Conservation (phyloP, 2,797 vertebrate genomes). For the Monodelphis domestica region DNA sequence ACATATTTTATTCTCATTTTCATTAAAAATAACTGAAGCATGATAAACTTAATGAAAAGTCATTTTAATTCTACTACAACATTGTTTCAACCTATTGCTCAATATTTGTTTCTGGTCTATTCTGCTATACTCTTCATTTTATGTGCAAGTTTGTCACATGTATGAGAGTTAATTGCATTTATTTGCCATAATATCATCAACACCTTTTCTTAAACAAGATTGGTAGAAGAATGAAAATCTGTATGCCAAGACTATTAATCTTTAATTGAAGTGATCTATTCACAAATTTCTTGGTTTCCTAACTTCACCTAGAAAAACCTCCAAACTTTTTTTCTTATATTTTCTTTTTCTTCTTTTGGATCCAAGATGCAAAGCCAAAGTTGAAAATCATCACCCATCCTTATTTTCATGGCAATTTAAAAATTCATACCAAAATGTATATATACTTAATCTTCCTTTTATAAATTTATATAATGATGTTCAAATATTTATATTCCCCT, state of each 20-base stretch:
- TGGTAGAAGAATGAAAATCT: not conserved
- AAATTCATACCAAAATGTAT: not conserved
- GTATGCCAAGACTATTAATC: not conserved
- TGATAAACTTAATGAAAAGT: not conserved
- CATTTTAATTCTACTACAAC: not conserved
- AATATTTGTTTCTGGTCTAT: not conserved
- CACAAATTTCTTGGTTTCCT: not conserved
- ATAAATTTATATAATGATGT: too few relatives aligned
- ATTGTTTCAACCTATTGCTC: not conserved
- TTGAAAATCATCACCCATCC: too few relatives aligned
- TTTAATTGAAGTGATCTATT: not conserved
- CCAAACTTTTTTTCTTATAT: not conserved
- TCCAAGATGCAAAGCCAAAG: not conserved
- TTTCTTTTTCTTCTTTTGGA: not conserved
- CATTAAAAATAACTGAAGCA: not conserved
- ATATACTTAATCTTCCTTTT: too few relatives aligned
- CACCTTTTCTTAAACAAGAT: not conserved
- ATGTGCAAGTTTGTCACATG: not conserved
- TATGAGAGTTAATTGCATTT: not conserved
- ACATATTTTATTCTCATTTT: not conserved
- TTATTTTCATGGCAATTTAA: too few relatives aligned
- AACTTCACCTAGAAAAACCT: not conserved
- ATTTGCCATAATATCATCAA: not conserved
- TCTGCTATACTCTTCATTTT: not conserved
- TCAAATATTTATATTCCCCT: too few relatives aligned